Evolutionary conservation across 2,113 vertebrate genomes (phyloP).

Genomic region (Machaerirhynchus nigripectus): DNA sequence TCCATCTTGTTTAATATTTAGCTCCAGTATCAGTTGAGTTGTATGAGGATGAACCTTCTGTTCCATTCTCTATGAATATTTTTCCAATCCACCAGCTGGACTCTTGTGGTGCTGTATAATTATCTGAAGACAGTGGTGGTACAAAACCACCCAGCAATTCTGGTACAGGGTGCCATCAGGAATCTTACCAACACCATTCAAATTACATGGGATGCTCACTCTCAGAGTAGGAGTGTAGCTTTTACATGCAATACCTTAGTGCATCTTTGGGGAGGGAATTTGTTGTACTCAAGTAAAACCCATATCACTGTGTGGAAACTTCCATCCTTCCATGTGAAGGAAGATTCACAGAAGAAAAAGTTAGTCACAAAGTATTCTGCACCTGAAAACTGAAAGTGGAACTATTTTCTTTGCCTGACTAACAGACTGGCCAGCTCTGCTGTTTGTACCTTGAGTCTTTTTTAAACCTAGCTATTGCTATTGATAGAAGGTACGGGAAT

Average conservation of each 20-base stretch:
- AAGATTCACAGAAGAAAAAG: background rate
- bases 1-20: background rate
- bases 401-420: background rate
- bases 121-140: background rate
- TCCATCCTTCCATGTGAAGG: background rate
- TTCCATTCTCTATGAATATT: background rate
- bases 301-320: background rate
- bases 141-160: background rate
- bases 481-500: background rate
- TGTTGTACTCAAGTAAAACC: background rate
- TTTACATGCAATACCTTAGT: background rate
- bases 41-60: background rate
- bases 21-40: background rate
- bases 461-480: background rate
- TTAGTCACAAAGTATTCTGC: background rate
- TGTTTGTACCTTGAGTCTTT: background rate
- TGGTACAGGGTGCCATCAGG: background rate
- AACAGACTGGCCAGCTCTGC: background rate
- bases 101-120: background rate
- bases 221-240: background rate
- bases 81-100: background rate
- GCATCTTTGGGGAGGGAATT: background rate
- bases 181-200: background rate
- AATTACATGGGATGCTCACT: rapidly evolving
- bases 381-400: background rate